A percentile compares a stretch with the other conserved stretches of the same genome.
These are phyloP conservation scores for Aurelia aurita complex sp. Pacific DNA, from an alignment of 30 jellyfish, hydroid and myxozoan species.

Conservation along the genomic window DNA sequence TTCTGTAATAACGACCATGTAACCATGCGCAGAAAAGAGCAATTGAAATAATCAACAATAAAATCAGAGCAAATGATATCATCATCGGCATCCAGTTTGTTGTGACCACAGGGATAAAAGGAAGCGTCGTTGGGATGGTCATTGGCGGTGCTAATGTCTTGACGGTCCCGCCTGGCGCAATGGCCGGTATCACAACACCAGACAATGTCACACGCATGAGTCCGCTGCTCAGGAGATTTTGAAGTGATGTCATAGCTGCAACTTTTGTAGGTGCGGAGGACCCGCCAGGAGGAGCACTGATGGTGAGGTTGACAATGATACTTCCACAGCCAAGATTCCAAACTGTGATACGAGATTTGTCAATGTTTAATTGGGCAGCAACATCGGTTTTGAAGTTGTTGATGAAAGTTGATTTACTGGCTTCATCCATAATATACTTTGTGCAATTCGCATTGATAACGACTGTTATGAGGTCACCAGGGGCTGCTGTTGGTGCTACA, in stretches of 20 bases:
- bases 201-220: slow-evolving; percentile 26
- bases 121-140: slow-evolving; percentile 35
- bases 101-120: slow-evolving; percentile 33
- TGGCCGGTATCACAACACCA: slow-evolving; percentile 41
- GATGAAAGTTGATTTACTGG: neutral
- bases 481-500: slow-evolving; percentile 23
- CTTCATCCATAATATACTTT: neutral
- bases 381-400: neutral
- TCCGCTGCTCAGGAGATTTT: slow-evolving; percentile 36
- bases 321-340: slow-evolving; percentile 44
- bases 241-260: slow-evolving; percentile 29
- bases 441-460: slow-evolving; percentile 58
- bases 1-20: slow-evolving; percentile 57
- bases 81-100: slow-evolving; percentile 76
- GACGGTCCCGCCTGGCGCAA: slow-evolving; percentile 55
- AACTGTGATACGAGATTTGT: slow-evolving; percentile 27
- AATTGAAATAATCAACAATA: slow-evolving; percentile 5
- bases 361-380: slow-evolving; percentile 16
- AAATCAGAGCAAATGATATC: slow-evolving; percentile 26
- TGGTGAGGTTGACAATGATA: slow-evolving; percentile 48
- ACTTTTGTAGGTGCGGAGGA: slow-evolving; percentile 45
- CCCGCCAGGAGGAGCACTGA: slow-evolving; percentile 10
- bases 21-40: slow-evolving; percentile 50
- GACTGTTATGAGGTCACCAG: slow-evolving; percentile 40
- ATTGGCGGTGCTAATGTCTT: slow-evolving; percentile 38